Evolutionary conservation across 2,113 vertebrate species (phyloP).

Genomic region (Gnathonemus echidnorhynchus): DNA sequence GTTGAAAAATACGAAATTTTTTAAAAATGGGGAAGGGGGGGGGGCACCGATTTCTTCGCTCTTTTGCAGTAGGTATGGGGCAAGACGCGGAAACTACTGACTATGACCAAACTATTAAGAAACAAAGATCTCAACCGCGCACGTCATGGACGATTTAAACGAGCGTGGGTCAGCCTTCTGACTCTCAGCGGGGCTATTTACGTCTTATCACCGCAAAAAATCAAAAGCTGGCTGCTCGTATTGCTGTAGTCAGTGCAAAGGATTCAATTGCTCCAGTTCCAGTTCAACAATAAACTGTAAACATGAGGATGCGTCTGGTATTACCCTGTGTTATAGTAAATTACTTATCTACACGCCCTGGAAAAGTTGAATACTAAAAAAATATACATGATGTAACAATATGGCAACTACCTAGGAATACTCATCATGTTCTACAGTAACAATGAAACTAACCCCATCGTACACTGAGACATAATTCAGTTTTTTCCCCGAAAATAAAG

Average conservation of each 20-base stretch:
- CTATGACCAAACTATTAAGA: neutral
- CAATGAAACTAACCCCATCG: neutral
- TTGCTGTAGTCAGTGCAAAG: neutral
- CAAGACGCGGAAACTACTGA: slow-evolving; percentile 6
- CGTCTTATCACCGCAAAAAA: neutral
- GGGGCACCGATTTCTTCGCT: neutral
- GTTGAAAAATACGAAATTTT: no score
- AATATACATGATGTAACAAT: neutral
- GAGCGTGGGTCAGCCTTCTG: neutral
- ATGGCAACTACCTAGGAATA: neutral
- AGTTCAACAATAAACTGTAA: neutral
- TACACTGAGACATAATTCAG: neutral
- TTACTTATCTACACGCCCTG: neutral
- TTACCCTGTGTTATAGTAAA: neutral
- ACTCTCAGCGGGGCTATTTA: neutral
- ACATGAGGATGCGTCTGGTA: neutral
- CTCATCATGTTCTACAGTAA: neutral
- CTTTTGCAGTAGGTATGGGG: neutral
- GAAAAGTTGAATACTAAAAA: neutral
- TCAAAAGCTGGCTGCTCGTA: neutral
- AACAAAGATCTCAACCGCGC: neutral
- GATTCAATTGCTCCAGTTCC: neutral
- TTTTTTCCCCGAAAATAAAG: neutral
- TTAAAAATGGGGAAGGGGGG: neutral
- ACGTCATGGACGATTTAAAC: slow-evolving; percentile 6